A percentile compares a stretch with the other conserved stretches of the same genome.
Conservation (phyloP, 2,797 vertebrate species). For the Coregonus suidteri region DNA sequence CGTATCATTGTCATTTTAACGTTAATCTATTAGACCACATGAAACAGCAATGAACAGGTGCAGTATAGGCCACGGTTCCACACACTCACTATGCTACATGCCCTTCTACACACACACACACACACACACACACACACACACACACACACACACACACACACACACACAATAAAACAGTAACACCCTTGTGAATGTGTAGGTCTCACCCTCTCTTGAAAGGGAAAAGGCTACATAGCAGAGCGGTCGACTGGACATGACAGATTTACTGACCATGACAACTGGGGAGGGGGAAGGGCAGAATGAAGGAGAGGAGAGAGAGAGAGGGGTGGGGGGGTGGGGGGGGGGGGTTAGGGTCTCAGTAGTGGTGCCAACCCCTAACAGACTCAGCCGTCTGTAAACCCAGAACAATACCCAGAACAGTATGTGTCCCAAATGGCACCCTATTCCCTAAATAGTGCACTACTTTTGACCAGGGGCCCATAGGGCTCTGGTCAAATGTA, state of each 20-base stretch:
- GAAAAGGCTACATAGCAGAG: slow-evolving; percentile 48
- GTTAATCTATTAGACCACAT: slow-evolving; percentile 24
- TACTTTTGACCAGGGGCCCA: too few relatives aligned
- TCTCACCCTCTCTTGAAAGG: slow-evolving; percentile 35
- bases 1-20: slow-evolving; percentile 11
- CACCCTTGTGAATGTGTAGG: slow-evolving; percentile 46
- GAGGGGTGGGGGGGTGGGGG: background rate
- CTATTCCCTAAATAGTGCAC: too few relatives aligned
- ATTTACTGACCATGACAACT: slow-evolving; percentile 68
- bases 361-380: slow-evolving; percentile 59
- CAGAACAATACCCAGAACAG: slow-evolving; percentile 19
- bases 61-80: background rate
- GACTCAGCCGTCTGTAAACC: slow-evolving; percentile 40
- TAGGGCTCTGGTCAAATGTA: too few relatives aligned
- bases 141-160: slow-evolving; percentile 1
- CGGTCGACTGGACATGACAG: slow-evolving; percentile 58
- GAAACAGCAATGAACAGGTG: slow-evolving; percentile 49
- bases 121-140: too few relatives aligned
- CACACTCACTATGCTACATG: background rate
- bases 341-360: slow-evolving; percentile 33
- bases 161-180: slow-evolving; percentile 60
- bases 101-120: background rate
- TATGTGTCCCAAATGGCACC: background rate
- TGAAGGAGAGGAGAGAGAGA: slow-evolving; percentile 19
- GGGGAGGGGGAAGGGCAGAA: background rate